phyloP scores from a whole-genome alignment of 2,888 invertebrate genomes.

The Leucoptera coffeella region DNA sequence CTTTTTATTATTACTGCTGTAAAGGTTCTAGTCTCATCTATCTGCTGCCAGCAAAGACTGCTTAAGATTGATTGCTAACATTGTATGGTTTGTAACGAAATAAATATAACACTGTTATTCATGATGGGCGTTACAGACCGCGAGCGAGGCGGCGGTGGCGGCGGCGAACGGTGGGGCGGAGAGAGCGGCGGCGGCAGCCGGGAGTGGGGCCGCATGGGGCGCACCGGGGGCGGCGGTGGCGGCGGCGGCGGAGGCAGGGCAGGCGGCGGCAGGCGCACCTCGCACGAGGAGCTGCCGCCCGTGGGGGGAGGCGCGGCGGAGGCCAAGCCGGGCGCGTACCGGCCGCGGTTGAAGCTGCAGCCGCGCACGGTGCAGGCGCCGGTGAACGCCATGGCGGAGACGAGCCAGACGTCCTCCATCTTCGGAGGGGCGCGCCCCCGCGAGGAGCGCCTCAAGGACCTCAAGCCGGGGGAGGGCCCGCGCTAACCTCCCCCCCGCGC shows the following conservation, averaged over 20 bases:
- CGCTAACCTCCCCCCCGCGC: no score
- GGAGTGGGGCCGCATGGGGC: slow-evolving; percentile 24
- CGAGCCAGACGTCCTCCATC: slow-evolving; percentile 82
- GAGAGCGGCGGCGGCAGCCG: slow-evolving; percentile 20
- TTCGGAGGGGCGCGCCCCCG: slow-evolving; percentile 93
- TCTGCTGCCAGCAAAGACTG: no score
- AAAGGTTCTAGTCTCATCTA: no score
- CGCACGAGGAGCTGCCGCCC: slow-evolving; percentile 17
- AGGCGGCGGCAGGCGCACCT: slow-evolving; percentile 14
- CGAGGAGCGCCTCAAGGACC: slow-evolving; percentile 65
- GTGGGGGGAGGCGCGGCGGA: slow-evolving; percentile 16
- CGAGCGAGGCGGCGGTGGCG: slow-evolving; percentile 25
- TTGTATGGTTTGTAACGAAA: no score
- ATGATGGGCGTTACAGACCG: no score
- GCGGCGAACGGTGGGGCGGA: slow-evolving; percentile 21
- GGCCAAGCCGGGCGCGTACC: no score
- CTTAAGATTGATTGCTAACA: no score
- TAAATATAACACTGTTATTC: no score
- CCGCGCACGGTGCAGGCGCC: slow-evolving; percentile 85
- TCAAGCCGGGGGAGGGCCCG: slow-evolving; percentile 8
- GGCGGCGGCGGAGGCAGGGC: slow-evolving; percentile 11
- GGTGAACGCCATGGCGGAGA: slow-evolving; percentile 79
- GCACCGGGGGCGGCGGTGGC: slow-evolving; percentile 12
- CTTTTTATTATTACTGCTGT: no score
- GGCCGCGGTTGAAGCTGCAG: slow-evolving; percentile 77